Evolutionary conservation across 1,140 invertebrate species (phyloP).

Genomic region (Aethina tumida): DNA sequence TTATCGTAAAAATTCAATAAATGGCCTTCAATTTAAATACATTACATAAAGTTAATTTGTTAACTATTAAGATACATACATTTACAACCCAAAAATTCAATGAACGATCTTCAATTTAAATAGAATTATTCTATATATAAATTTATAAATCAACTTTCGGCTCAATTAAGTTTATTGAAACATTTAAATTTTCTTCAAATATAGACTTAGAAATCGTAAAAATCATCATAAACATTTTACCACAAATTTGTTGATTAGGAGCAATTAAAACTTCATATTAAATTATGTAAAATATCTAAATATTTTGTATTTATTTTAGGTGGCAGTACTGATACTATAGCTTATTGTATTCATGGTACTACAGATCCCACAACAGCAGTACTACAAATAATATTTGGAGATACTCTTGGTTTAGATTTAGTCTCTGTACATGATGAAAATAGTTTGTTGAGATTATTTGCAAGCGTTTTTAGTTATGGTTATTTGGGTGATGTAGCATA

Average conservation of each 20-base stretch:
- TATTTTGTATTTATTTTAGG: conserved; percentile 24
- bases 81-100: too few relatives aligned
- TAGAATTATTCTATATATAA: too few relatives aligned
- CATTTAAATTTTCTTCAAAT: too few relatives aligned
- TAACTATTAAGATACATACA: too few relatives aligned
- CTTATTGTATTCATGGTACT: conserved; percentile 73
- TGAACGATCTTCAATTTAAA: too few relatives aligned
- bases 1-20: too few relatives aligned
- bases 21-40: too few relatives aligned
- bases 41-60: too few relatives aligned
- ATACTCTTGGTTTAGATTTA: conserved; percentile 63
- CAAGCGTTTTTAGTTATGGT: conserved; percentile 78
- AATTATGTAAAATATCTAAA: not conserved
- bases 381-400: conserved; percentile 73
- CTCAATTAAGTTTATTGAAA: too few relatives aligned
- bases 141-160: too few relatives aligned
- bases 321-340: conserved; percentile 79
- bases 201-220: too few relatives aligned
- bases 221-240: not conserved
- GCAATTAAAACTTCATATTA: not conserved
- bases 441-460: conserved; percentile 58
- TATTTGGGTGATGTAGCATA: conserved; percentile 78
- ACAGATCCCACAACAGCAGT: conserved; percentile 71
- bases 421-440: conserved; percentile 62
- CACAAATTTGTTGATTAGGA: not conserved